A percentile compares a stretch with the other conserved stretches of the same genome.
Conservation (phyloP, 2,797 vertebrate species). For the Typhlichthys subterraneus region DNA sequence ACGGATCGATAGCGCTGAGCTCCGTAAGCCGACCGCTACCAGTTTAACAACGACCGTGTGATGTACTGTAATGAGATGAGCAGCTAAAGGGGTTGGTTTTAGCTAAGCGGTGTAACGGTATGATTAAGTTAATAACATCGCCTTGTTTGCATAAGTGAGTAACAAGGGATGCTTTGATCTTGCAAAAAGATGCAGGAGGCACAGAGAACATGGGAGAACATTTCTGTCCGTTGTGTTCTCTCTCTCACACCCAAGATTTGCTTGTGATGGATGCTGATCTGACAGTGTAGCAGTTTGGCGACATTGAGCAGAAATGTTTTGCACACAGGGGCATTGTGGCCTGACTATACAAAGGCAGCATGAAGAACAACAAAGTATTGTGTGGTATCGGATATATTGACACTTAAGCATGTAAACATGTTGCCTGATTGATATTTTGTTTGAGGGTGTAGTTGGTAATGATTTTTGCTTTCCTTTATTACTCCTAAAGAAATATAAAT, state of each 20-base stretch:
- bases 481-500: constrained; percentile 42
- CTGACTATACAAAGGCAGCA: constrained; percentile 17
- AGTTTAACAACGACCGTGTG: constrained; percentile 62
- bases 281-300: constrained; percentile 12
- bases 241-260: constrained; percentile 27
- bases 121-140: constrained; percentile 57
- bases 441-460: neutral
- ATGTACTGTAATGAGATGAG: constrained; percentile 60
- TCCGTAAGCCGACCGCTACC: constrained; percentile 54
- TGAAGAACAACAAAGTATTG: constrained; percentile 29
- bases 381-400: constrained; percentile 8
- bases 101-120: constrained; percentile 47
- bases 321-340: constrained; percentile 33
- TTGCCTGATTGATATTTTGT: too few species aligned
- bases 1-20: constrained; percentile 70
- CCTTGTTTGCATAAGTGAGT: constrained; percentile 65
- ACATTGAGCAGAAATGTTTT: constrained; percentile 55
- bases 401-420: neutral
- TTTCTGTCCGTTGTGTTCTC: constrained; percentile 21
- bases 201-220: constrained; percentile 31
- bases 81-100: constrained; percentile 58
- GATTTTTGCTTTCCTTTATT: constrained; percentile 33
- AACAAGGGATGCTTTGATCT: constrained; percentile 56
- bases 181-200: constrained; percentile 28
- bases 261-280: constrained; percentile 56